Percentiles rank a stretch among this genome's conserved stretches.
phyloP scores from a whole-genome alignment of 1,140 invertebrate genomes.

The Aporrectodea caliginosa region DNA sequence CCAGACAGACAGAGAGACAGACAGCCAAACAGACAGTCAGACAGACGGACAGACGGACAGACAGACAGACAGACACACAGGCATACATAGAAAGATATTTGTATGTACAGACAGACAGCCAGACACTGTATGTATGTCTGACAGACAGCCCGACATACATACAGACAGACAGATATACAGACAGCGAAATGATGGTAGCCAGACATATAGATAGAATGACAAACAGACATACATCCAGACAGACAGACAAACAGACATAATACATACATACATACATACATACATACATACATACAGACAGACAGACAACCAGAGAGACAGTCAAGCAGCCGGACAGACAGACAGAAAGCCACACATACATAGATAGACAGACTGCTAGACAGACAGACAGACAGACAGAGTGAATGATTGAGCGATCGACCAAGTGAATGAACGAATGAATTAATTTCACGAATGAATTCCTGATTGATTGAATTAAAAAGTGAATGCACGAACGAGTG shows the following conservation, averaged over 20 bases:
- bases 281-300: too few relatives aligned
- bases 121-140: not conserved
- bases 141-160: not conserved
- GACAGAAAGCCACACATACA: not conserved
- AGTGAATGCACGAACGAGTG: too few relatives aligned
- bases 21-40: not conserved
- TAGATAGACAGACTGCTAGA: not conserved
- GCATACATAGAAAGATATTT: not conserved
- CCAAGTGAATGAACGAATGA: too few relatives aligned
- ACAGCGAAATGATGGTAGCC: not conserved
- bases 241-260: not conserved
- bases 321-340: not conserved
- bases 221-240: not conserved
- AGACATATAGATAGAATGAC: not conserved
- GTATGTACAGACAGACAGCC: not conserved
- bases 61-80: not conserved
- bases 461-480: too few relatives aligned
- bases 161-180: not conserved
- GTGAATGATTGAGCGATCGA: too few relatives aligned
- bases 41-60: not conserved
- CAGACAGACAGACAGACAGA: not conserved
- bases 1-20: not conserved
- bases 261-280: not conserved
- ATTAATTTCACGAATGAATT: too few relatives aligned
- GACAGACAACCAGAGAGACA: not conserved